Conservation (phyloP, 2,888 invertebrate species). For the Ferrisia virgata region DNA sequence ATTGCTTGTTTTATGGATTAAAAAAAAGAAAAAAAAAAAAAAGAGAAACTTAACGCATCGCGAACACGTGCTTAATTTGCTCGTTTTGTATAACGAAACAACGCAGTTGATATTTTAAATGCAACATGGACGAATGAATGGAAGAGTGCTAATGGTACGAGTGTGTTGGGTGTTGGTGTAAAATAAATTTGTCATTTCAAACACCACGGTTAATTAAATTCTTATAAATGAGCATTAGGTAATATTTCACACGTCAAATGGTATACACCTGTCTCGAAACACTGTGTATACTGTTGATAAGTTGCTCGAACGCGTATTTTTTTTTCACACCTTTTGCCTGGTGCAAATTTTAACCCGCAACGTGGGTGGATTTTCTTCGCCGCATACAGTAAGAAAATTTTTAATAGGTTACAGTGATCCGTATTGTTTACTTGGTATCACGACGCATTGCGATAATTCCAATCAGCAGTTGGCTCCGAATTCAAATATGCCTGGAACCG, state of each 20-base stretch:
- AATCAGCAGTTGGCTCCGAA: constrained; percentile 36
- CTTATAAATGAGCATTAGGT: not conserved
- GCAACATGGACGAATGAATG: not conserved
- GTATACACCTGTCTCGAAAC: not conserved
- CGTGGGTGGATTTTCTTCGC: not conserved
- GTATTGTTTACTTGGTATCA: constrained; percentile 62
- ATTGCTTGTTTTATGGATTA: not conserved
- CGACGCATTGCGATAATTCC: constrained; percentile 48
- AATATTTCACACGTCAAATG: not conserved
- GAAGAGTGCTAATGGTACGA: not conserved
- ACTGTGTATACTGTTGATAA: not conserved
- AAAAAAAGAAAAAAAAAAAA: no score
- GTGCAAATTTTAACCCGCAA: not conserved
- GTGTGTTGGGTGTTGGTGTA: not conserved
- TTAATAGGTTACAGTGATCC: constrained; percentile 61
- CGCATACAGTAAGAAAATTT: not conserved
- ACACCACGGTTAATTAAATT: not conserved
- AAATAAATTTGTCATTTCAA: constrained; percentile 14
- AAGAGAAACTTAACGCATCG: not conserved
- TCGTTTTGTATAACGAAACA: not conserved
- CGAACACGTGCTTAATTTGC: not conserved
- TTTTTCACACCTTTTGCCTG: not conserved
- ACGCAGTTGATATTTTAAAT: not conserved
- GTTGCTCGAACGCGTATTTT: not conserved
- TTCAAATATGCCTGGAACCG: constrained; percentile 44